These are phyloP conservation scores for Lycaon pictus DNA, from an alignment of 2,113 vertebrate genomes.

Conservation along the genomic window DNA sequence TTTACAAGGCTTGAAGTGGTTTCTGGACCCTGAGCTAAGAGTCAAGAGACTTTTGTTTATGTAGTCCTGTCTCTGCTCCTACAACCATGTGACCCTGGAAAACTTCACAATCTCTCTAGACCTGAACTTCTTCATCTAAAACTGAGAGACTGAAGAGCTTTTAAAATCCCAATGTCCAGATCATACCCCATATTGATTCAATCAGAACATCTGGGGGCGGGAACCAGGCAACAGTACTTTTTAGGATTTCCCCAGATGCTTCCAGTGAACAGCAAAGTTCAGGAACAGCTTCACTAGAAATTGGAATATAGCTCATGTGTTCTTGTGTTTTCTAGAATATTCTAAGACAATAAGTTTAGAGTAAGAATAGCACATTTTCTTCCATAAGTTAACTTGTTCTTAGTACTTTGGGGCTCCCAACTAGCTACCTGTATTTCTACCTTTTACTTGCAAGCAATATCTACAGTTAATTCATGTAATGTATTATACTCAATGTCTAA, in stretches of 20 bases:
- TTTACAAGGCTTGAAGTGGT: slow-evolving; percentile 1
- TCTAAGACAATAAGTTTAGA: background rate
- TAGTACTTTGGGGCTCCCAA: background rate
- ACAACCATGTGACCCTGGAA: slow-evolving; percentile 30
- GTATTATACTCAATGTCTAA: background rate
- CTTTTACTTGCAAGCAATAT: slow-evolving; percentile 3
- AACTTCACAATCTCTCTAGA: slow-evolving; percentile 8
- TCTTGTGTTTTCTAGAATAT: slow-evolving; percentile 33
- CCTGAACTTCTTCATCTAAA: slow-evolving; percentile 38
- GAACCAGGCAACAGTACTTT: background rate
- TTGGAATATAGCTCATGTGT: background rate
- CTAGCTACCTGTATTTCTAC: background rate
- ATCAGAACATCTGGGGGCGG: background rate
- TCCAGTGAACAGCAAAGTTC: background rate
- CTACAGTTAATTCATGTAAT: background rate
- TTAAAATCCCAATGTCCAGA: background rate
- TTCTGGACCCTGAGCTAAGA: slow-evolving; percentile 51
- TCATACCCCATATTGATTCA: background rate
- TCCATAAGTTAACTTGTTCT: slow-evolving; percentile 41
- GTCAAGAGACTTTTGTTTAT: slow-evolving; percentile 45
- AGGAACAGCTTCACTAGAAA: background rate
- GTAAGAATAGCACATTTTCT: background rate
- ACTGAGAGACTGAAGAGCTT: background rate
- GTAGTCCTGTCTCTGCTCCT: slow-evolving; percentile 42
- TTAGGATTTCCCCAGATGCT: background rate